Conservation (phyloP, 2,113 vertebrate species). For the Onychostruthus taczanowskii region DNA sequence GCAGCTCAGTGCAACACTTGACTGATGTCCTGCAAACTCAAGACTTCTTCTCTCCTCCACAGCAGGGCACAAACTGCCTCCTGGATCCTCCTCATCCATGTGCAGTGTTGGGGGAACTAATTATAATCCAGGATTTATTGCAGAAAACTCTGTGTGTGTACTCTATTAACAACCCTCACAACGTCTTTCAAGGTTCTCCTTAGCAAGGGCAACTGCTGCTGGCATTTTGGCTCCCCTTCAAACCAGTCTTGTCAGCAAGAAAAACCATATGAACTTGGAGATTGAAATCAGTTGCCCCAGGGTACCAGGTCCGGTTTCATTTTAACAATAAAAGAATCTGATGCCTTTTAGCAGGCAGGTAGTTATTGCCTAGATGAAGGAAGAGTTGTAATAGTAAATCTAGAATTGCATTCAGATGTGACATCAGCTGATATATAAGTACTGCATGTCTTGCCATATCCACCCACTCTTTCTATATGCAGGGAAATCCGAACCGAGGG, state of each 20-base stretch:
- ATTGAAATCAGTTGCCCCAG: constrained; percentile 71
- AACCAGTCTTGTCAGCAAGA: constrained; percentile 69
- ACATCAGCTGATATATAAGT: constrained; percentile 52
- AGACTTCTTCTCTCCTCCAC: not conserved
- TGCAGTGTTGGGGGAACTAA: not conserved
- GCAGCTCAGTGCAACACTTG: rapidly evolving
- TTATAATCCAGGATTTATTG: not conserved
- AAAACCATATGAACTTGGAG: constrained; percentile 65
- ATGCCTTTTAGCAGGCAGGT: constrained; percentile 67
- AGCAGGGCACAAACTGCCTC: not conserved
- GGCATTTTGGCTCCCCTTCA: constrained; percentile 68
- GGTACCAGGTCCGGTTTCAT: constrained; percentile 65
- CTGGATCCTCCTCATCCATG: not conserved
- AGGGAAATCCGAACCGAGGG: constrained; percentile 32
- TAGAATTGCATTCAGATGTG: constrained; percentile 62
- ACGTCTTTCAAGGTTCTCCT: constrained; percentile 35
- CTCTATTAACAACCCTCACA: constrained; percentile 8
- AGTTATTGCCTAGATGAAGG: constrained; percentile 63
- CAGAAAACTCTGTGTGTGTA: not conserved
- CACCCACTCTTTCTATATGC: constrained; percentile 44
- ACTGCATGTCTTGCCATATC: constrained; percentile 9
- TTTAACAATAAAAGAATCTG: constrained; percentile 62
- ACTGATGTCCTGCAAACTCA: not conserved
- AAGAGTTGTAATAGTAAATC: constrained; percentile 63
- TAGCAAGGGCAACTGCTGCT: constrained; percentile 56